Evolutionary conservation across 2,888 invertebrate genomes (phyloP).

Genomic region (Lepidochrysops patricia): DNA sequence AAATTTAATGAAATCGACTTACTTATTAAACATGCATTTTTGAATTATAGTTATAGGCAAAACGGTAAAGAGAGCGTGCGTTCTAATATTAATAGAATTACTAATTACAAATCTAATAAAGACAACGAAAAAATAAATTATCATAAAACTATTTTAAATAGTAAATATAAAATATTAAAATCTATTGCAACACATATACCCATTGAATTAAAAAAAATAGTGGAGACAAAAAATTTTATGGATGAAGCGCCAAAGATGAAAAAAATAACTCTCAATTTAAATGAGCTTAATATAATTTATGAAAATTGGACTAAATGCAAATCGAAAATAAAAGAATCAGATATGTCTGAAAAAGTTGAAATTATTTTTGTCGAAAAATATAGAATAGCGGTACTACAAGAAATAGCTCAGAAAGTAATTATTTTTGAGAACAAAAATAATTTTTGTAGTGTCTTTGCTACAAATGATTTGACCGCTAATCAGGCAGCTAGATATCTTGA

Average conservation of each 20-base stretch:
- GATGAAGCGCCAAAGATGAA: neutral
- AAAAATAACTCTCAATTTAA: neutral
- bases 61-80: neutral
- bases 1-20: neutral
- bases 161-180: neutral
- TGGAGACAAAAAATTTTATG: neutral
- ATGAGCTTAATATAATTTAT: neutral
- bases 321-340: neutral
- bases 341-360: neutral
- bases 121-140: neutral
- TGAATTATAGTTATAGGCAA: neutral
- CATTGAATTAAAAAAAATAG: neutral
- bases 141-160: neutral
- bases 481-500: conserved; percentile 7
- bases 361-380: neutral
- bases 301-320: neutral
- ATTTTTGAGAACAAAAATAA: neutral
- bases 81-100: neutral
- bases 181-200: neutral
- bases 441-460: neutral
- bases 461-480: neutral
- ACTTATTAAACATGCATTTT: neutral
- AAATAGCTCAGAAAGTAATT: neutral
- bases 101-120: neutral
- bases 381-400: conserved; percentile 5